Base-by-base conservation (phyloP, 1,140 invertebrate genomes). In the Andrena cerasifolii region DNA sequence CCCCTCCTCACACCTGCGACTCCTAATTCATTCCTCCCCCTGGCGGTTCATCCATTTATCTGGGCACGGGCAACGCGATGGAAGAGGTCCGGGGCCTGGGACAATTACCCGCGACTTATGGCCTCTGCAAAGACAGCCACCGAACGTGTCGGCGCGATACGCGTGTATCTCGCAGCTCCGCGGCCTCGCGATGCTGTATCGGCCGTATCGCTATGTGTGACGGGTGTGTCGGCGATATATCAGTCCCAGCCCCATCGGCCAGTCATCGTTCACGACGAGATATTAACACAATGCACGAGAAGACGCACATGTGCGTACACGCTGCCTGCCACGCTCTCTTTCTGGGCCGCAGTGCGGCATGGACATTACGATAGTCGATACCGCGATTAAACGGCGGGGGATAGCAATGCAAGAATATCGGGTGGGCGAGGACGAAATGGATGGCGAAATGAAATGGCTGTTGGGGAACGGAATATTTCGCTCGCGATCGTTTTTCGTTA, bases 181-280 rank as follows among this genome's bases (percentile, higher is more conserved):
- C 66, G 62, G 75, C 54, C 58, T 71, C 49, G 77, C 66, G 62
- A 43, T 40, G 54, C 59, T 66, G 73, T 85, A 85, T 86, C 83
- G 82, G 62, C 61, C 76, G 72, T 85, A 83, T 85, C 83, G 83
- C 77, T 79, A 85, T 86, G 84, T 86, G 84, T 83, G 83, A 85
- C 83, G 84, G 84, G 83, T 86, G 84, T 86, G 84, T 86, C 83
- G 80, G 84, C 83, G 66, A 79, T 86, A 80, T 83, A 85, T 86
- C 78, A 85, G 83, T 86, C 73, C n/a, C 67, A 43, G 53, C 33
- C 71, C 75, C 75, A 53, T 74, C 31, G 68, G 70, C 79, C 68
- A 77, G 71, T 80, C 82, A 78, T 54, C 43, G 75, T 84, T 85
- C 83, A 85, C 84, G 84, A 85, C 83, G 84, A 85, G 84, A 86